phyloP scores from a whole-genome alignment of 2,113 vertebrate genomes.

The Pungitius pungitius region DNA sequence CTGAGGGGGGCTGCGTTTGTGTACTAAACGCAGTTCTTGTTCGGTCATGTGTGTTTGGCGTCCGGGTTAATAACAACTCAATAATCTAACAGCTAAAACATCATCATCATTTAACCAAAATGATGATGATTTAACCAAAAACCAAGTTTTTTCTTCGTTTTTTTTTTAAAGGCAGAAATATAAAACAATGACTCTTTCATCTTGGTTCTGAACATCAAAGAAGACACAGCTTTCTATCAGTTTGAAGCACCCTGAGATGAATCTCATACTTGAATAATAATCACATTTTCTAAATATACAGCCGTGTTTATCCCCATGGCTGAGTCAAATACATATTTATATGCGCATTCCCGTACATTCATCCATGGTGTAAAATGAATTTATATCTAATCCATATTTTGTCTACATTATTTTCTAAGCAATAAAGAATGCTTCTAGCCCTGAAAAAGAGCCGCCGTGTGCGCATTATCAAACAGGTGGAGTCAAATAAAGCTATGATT shows the following conservation, averaged over 20 bases:
- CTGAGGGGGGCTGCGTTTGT: constrained; percentile 4
- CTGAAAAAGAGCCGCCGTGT: constrained; percentile 56
- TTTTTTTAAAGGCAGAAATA: constrained; percentile 42
- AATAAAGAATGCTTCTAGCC: constrained; percentile 56
- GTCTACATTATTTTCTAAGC: constrained; percentile 60
- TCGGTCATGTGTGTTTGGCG: background rate
- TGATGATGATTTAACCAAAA: constrained; percentile 3
- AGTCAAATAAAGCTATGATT: constrained; percentile 69
- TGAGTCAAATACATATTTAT: constrained; percentile 73
- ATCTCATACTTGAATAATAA: constrained; percentile 63
- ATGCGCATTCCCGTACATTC: constrained; percentile 52
- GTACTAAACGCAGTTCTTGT: background rate
- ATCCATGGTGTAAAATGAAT: constrained; percentile 63
- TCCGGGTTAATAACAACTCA: constrained; percentile 4
- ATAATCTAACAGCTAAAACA: constrained; percentile 15
- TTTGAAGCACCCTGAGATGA: constrained; percentile 53
- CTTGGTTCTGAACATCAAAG: constrained; percentile 65
- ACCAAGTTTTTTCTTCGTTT: constrained; percentile 3
- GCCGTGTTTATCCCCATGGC: constrained; percentile 69
- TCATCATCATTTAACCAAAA: too few relatives aligned
- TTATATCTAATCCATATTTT: constrained; percentile 72
- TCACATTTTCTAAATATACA: constrained; percentile 67
- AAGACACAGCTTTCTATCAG: constrained; percentile 37
- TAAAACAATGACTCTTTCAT: constrained; percentile 62
- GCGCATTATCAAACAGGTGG: constrained; percentile 68